Base-by-base conservation (phyloP, 1,140 invertebrate genomes). In the Ceratosolen fusciceps region DNA sequence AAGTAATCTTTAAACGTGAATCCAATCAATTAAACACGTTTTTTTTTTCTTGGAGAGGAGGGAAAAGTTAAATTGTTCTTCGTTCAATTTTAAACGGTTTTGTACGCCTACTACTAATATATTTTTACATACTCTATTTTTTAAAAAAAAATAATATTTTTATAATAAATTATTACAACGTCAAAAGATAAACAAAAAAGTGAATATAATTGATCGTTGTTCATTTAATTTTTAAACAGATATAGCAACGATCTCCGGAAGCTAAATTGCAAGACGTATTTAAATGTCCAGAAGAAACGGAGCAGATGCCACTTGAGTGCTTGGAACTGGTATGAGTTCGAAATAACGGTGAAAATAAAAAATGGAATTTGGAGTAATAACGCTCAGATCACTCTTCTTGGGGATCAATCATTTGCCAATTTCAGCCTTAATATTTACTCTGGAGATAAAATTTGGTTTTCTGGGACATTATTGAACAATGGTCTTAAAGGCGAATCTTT, bases 361-460 rank as follows among this genome's bases (percentile, higher is more conserved):
- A 92, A 92, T 0, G 93, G 93, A 0, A 91, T 93, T 34, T 90
- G 94, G 83, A 91, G 94, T 5, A 92, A 92, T 37, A 92, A 91
- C 31, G 90, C 93, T 0, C 92, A 94, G 80, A 91, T 95, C 2
- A 84, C 91, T 1, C 83, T 96, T 0, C 82, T 91, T 3, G 93
- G 92, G n/a, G 88, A 90, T 49, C 89, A 94, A 84, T 91, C 92
- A 31, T 95, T 96, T 73, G 90, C 91, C 0, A 95, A 96, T 88
- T 95, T 95, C 80, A 95, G 94, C 9, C 84, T 92, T 1, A 90
- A 91, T 39, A 89, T 96, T 56, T 92, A 92, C 82, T 86, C 91
- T 0, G 93, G 94, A 0, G 95, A 96, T 86, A 93, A 93, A 76
- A 92, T 96, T 47, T 92, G 93, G 84, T 96, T 96, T 84, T 92